These are phyloP conservation scores for Nymphalis urticae DNA, from an alignment of 2,888 invertebrate species.

Conservation along the genomic window DNA sequence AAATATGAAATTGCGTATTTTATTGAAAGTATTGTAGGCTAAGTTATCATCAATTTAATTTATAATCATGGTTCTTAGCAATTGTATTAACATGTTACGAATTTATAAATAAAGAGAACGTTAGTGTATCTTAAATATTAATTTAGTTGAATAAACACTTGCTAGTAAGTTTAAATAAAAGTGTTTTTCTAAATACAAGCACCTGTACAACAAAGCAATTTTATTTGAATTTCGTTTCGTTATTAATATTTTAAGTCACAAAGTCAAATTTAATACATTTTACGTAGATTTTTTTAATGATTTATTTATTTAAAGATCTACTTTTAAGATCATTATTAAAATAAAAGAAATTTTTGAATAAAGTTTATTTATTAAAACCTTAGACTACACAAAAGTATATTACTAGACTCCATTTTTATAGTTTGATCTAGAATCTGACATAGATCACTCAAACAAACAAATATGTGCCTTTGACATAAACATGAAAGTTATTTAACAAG, in stretches of 20 bases:
- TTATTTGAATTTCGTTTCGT: conserved; percentile 7
- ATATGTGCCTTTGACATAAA: conserved; percentile 67
- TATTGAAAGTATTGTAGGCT: conserved; percentile 28
- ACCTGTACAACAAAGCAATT: conserved; percentile 21
- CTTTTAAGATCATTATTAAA: conserved; percentile 13
- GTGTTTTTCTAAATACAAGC: conserved; percentile 6
- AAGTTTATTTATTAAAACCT: conserved; percentile 78
- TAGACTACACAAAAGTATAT: conserved; percentile 74
- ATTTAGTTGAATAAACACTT: conserved; percentile 22
- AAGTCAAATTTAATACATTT: conserved; percentile 14
- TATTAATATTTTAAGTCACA: conserved; percentile 17
- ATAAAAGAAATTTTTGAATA: conserved; percentile 57
- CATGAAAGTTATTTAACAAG: conserved; percentile 70
- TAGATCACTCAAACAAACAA: conserved; percentile 70
- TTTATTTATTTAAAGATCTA: conserved; percentile 16
- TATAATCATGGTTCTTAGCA: conserved; percentile 33
- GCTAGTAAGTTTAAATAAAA: conserved; percentile 15
- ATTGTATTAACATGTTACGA: conserved; percentile 43
- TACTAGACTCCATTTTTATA: conserved; percentile 65
- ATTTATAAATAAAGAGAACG: conserved; percentile 68
- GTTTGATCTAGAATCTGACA: conserved; percentile 65
- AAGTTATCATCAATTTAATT: conserved; percentile 11
- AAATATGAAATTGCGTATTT: conserved; percentile 10
- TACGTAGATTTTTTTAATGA: conserved; percentile 5
- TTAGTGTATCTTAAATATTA: conserved; percentile 64